Evolutionary conservation across 2,888 invertebrate species (phyloP), one percentile per base, ranked within the genome.

Genomic region (Lasioglossum leucozonium): DNA sequence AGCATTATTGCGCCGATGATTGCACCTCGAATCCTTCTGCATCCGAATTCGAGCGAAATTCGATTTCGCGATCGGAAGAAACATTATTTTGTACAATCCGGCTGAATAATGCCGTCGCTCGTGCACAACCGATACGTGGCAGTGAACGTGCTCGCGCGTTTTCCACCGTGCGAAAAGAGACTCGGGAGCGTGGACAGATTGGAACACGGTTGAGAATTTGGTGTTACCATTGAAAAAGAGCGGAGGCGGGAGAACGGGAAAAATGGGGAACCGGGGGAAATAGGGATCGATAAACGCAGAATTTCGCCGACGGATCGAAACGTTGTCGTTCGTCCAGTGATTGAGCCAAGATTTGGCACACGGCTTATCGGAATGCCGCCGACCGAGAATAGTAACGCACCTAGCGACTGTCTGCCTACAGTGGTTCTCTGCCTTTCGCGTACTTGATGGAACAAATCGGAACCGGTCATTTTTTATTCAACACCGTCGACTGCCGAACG

Each of bases 311-410:
- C n/a, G 26, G 79, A 81, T 81, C 58, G 72, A 77, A 79, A 80
- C 84, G 55, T 73, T 78, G 82, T 81, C 79, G 85, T 78, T 82
- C 82, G 82, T 87, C 88, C 80, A 90, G 87, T 82, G 47, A 86
- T 89, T 82, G 81, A 76, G 84, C 79, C 85, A 89, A 91, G 91
- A 93, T 94, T 94, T 93, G 93, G 94, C 94, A 93, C 93, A 91
- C 92, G 79, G 91, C 92, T 93, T 93, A 93, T 94, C 93, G 94
- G 93, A 94, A 93, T 94, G 93, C 91, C 92, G 91, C 90, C 91
- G 92, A 93, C 93, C 94, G 90, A 93, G 93, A 94, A 94, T 94
- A 94, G 93, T 93, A 93, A 91, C 90, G 75, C 87, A 82, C 91
- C 89, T 89, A 92, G 88, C 87, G 86, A 89, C 91, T 89, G 88